phyloP scores from a whole-genome alignment of 2,113 vertebrate genomes.

The Rhinopomastus cyanomelas region DNA sequence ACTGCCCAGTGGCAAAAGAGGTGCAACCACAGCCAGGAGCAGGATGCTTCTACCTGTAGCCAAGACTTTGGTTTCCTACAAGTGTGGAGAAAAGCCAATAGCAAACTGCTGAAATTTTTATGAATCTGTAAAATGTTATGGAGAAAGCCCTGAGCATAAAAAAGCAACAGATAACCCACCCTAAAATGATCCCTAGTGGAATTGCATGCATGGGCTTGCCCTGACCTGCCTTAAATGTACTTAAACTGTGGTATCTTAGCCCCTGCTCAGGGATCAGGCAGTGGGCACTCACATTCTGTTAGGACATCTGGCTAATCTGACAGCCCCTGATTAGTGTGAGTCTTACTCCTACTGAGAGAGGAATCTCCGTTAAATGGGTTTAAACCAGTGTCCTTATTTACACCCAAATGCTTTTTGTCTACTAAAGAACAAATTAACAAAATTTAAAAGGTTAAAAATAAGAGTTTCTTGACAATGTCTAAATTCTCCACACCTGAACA shows the following conservation, averaged over 20 bases:
- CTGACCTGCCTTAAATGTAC: not conserved
- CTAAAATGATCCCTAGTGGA: not conserved
- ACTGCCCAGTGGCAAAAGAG: not conserved
- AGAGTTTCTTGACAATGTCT: not conserved
- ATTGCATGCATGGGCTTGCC: not conserved
- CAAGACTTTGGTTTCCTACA: conserved; percentile 6
- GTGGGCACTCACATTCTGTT: not conserved
- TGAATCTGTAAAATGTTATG: not conserved
- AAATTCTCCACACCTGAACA: not conserved
- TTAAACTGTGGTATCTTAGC: not conserved
- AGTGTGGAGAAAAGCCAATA: not conserved
- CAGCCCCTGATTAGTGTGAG: conserved; percentile 13
- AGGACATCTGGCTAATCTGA: conserved; percentile 24
- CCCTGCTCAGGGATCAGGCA: not conserved
- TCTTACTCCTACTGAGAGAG: not conserved
- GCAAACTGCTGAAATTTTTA: not conserved
- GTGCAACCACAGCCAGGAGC: not conserved
- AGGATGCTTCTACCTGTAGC: not conserved
- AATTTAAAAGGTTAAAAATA: not conserved
- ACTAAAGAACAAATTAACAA: not conserved
- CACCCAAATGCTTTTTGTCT: not conserved
- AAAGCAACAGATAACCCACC: not conserved
- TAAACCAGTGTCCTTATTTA: conserved; percentile 19
- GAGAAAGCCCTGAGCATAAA: not conserved
- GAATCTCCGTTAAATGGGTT: conserved; percentile 26